phyloP scores from a whole-genome alignment of 2,888 invertebrate species.

The Neria commutata region DNA sequence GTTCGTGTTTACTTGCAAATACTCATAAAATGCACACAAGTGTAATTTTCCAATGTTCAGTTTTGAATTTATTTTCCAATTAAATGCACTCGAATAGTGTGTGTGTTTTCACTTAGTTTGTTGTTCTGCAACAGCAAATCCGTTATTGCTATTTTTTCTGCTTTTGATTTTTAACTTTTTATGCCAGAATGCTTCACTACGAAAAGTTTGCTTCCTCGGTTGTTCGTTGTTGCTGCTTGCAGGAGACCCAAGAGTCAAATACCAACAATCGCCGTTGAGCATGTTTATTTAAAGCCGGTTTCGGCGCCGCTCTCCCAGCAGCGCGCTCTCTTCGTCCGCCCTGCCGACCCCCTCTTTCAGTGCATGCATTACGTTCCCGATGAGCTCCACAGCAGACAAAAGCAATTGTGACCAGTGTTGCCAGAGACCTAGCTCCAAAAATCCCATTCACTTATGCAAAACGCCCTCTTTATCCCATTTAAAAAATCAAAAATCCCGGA shows the following conservation, averaged over 20 bases:
- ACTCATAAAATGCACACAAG: neutral
- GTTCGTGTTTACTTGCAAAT: neutral
- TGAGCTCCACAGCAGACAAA: too few species aligned
- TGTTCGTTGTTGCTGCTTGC: slow-evolving; percentile 29
- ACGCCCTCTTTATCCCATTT: too few species aligned
- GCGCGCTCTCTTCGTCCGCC: neutral
- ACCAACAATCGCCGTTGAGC: slow-evolving; percentile 42
- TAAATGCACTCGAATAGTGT: slow-evolving; percentile 24
- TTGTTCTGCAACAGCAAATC: neutral
- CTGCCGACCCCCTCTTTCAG: too few species aligned
- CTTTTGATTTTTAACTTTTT: slow-evolving; percentile 5
- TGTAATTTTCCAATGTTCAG: too few species aligned
- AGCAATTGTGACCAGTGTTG: too few species aligned
- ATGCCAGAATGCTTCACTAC: too few species aligned
- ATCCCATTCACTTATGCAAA: too few species aligned
- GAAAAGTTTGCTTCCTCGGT: neutral
- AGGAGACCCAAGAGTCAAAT: slow-evolving; percentile 55
- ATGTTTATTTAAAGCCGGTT: slow-evolving; percentile 60
- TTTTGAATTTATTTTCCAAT: too few species aligned
- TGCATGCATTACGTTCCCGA: too few species aligned
- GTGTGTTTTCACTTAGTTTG: slow-evolving; percentile 9
- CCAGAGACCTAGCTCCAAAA: too few species aligned
- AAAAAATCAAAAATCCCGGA: too few species aligned
- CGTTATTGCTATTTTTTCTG: neutral
- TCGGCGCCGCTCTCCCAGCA: slow-evolving; percentile 28